Percentiles rank a stretch among this genome's conserved stretches.
phyloP scores from a whole-genome alignment of 2,888 invertebrate genomes.

The Lasiommata megera region DNA sequence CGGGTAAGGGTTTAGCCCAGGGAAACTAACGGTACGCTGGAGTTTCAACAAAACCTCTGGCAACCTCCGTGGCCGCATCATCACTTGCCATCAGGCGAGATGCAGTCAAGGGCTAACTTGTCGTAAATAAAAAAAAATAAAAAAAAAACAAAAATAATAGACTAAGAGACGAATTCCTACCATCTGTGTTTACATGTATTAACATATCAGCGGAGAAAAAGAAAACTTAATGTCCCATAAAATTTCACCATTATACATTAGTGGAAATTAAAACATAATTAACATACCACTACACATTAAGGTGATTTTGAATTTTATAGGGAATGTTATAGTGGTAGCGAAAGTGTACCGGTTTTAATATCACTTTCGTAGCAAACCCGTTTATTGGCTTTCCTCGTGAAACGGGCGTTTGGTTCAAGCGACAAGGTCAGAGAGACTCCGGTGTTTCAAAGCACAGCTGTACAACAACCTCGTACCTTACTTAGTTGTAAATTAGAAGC shows the following conservation, averaged over 20 bases:
- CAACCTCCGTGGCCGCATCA: too few relatives aligned
- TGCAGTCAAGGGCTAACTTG: too few relatives aligned
- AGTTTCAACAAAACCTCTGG: too few relatives aligned
- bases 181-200: background rate
- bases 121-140: too few relatives aligned
- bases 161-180: background rate
- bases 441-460: background rate
- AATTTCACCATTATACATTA: background rate
- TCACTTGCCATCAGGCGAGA: too few relatives aligned
- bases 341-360: conserved; percentile 38
- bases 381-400: conserved; percentile 63
- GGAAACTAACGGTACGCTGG: too few relatives aligned
- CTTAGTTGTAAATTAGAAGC: background rate
- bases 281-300: conserved; percentile 11
- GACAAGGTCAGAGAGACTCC: conserved; percentile 17
- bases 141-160: too few relatives aligned
- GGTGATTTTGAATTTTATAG: conserved; percentile 23
- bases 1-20: too few relatives aligned
- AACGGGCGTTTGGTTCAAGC: conserved; percentile 38
- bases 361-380: conserved; percentile 53
- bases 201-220: background rate
- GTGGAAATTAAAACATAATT: conserved; percentile 1
- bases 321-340: conserved; percentile 32
- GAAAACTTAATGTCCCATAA: background rate
- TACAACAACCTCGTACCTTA: background rate